Base-by-base conservation (phyloP, 2,113 vertebrate genomes). In the Bungarus multicinctus region DNA sequence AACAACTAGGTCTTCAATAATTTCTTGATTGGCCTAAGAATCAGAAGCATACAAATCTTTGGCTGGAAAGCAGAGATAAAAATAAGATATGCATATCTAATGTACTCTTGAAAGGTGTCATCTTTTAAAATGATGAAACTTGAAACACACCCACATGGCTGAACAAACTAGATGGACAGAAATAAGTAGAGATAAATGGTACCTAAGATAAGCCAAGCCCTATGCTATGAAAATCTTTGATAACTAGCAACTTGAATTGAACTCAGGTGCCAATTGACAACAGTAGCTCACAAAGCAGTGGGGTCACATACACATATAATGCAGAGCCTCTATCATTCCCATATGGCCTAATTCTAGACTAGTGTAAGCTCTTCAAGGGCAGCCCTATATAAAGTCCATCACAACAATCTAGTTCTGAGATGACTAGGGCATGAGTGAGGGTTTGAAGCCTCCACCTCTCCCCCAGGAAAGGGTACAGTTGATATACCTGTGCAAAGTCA, bases 371-470 rank as follows among this genome's bases (percentile, higher is more conserved):
- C 60, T 69, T 69, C 60, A 69, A n/a, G 11, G 4, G 12, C 12
- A 69, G 60, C 1, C 2, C 60, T n/a, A 69, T n/a, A 12, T n/a
- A n/a, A 69, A 69, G 4, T 69, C 10, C 30, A 69, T n/a, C 30
- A 14, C 30, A 69, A n/a, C 4, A 69, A 64, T 64, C 3, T 11
- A 64, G 10, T 64, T 30, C 11, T 64, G 27, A 69, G 60, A 30
- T n/a, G 16, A n/a, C 12, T 69, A 69, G 60, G 60, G 30, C 60
- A 69, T 64, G 60, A 64, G 10, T 12, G 27, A 64, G 1, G 1
- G 11, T 14, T 0, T n/a, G 27, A 30, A 30, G 0, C 10, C 27
- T 10, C 18, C 9, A 1, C 58, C 11, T 0, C 25, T 1, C 11
- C 1, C 58, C 10, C 27, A 64, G 10, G 27, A 64, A 64, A 64